phyloP scores from a whole-genome alignment of 2,888 invertebrate genomes.

The Callinectes sapidus region DNA sequence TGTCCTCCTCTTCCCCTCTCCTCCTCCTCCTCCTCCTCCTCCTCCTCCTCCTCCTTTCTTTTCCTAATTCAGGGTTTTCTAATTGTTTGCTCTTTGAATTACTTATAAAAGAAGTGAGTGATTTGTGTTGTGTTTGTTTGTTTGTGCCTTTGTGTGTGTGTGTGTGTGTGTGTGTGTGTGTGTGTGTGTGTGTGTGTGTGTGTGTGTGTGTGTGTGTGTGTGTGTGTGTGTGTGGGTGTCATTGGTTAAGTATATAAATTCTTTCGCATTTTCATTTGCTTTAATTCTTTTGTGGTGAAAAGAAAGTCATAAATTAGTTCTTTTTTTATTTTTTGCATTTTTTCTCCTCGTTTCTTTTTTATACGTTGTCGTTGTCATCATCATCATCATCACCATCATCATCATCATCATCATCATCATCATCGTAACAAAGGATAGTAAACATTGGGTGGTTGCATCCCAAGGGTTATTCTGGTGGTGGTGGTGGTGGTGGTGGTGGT shows the following conservation, averaged over 20 bases:
- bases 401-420: conserved; percentile 47
- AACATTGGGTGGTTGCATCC: not conserved
- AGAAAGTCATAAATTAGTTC: not conserved
- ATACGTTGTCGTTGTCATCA: conserved; percentile 24
- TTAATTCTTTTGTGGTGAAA: not conserved
- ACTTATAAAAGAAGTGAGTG: not conserved
- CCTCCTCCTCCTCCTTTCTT: not conserved
- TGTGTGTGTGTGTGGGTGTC: conserved; percentile 22
- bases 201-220: conserved; percentile 25
- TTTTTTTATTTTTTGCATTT: not conserved
- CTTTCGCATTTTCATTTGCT: not conserved
- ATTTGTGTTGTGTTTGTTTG: not conserved
- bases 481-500: conserved; percentile 11
- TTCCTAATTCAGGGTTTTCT: conserved; percentile 7
- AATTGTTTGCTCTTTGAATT: conserved; percentile 13
- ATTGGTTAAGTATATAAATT: not conserved
- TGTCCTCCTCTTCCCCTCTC: not conserved
- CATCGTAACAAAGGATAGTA: not conserved
- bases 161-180: too few species aligned
- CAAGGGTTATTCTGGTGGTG: conserved; percentile 28
- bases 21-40: not conserved
- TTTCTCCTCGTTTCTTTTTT: not conserved
- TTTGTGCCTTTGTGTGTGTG: conserved; percentile 27
- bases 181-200: conserved; percentile 23
- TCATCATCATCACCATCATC: conserved; percentile 39